These are phyloP conservation scores for Lepidonotus clava DNA, from an alignment of 2,888 invertebrate genomes.

Conservation along the genomic window DNA sequence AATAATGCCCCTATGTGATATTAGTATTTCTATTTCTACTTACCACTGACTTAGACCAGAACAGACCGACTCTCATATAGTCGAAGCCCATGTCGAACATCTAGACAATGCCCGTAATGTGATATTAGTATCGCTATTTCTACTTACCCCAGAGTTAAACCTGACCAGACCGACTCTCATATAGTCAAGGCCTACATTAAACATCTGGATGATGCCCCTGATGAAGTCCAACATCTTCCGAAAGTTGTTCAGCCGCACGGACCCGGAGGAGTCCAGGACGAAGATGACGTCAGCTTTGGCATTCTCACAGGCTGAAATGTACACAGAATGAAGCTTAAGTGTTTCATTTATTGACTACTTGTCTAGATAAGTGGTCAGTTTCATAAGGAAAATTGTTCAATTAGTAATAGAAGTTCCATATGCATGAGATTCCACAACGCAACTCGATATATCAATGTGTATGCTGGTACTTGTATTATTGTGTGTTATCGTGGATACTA, in stretches of 20 bases:
- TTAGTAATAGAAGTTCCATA: too few relatives aligned
- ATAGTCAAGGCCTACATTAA: conserved; percentile 8
- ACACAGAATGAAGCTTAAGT: too few relatives aligned
- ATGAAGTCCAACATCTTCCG: conserved; percentile 20
- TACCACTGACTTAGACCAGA: neutral
- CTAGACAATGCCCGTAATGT: neutral
- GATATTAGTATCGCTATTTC: neutral
- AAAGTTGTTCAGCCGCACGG: neutral
- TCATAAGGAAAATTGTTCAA: too few relatives aligned
- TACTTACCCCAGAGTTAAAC: neutral
- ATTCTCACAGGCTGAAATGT: neutral
- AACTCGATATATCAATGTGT: too few relatives aligned
- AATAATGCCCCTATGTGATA: neutral
- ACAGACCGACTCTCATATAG: neutral
- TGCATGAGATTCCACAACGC: too few relatives aligned
- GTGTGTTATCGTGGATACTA: too few relatives aligned
- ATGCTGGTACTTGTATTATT: too few relatives aligned
- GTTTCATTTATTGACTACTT: too few relatives aligned
- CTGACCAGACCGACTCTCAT: conserved; percentile 9
- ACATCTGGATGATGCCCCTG: conserved; percentile 2
- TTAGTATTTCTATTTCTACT: neutral
- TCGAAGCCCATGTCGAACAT: conserved; percentile 13
- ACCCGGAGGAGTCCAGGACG: conserved; percentile 20
- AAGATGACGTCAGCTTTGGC: conserved; percentile 10
- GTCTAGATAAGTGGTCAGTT: too few relatives aligned